Base-by-base conservation (phyloP, 1,140 invertebrate genomes). In the Parasteatoda tepidariorum region DNA sequence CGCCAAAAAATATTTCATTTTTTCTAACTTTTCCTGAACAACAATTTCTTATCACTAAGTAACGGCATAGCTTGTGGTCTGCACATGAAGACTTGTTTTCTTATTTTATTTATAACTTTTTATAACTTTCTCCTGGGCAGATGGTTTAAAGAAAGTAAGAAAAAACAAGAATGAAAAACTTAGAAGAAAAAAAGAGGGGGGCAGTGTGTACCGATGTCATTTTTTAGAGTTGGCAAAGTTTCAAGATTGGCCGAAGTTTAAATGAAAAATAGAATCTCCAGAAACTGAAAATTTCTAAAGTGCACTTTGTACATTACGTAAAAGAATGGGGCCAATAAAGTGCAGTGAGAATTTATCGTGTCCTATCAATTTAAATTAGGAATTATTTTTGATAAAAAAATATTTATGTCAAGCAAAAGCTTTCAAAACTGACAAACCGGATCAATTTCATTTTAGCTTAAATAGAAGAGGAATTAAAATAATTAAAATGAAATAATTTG, bases 21-120 rank as follows among this genome's bases (percentile, higher is more conserved):
- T 76, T 55, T 78, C 66, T 57, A 57, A 66, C 54, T 54, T 78
- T 66, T 57, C n/a, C 38, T 33, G 61, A 78, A 78, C 74, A 78
- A 78, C 74, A 78, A 78, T 78, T 78, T 78, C 74, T 78, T 78
- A 78, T 78, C 74, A 61, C 74, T 78, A 78, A 78, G 74, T 78
- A 78, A 78, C 74, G 74, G 34, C 74, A 66, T 78, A 66, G 74
- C 74, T 57, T 66, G 74, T 66, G 74, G 74, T 78, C 62, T 62
- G 33, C 28, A 13, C 59, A 48, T n/a, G 7, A 73, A 28, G 30
- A 75, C 22, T 30, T 75, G 64, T 75, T 68, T 75, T 61, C 41
- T 24, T 75, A 34, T n/a, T 28, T 64, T 78, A 78, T 78, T 78
- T 78, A 78, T 78, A 66, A 48, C 74, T 64, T 78, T 78, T 78